Evolutionary conservation across 2,888 invertebrate species (phyloP).

Genomic region (Lasioglossum malachurum): DNA sequence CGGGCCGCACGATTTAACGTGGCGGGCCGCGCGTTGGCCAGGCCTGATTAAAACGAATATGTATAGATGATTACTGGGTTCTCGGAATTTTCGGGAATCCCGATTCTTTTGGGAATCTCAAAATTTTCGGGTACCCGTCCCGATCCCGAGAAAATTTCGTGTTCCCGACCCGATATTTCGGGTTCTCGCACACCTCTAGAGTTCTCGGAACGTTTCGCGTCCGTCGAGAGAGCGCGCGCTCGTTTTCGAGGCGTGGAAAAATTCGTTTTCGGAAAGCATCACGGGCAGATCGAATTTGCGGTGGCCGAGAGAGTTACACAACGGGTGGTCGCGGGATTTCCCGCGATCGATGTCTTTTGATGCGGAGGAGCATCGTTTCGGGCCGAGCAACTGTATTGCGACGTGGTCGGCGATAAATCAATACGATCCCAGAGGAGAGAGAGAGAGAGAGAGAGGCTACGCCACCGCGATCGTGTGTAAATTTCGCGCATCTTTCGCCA

Average conservation of each 20-base stretch:
- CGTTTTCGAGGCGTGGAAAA: background rate
- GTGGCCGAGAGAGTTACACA: background rate
- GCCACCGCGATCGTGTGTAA: constrained; percentile 49
- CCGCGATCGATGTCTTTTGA: constrained; percentile 42
- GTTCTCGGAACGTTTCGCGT: background rate
- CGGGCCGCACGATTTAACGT: too few relatives aligned
- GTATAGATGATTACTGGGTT: too few relatives aligned
- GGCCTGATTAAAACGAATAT: too few relatives aligned
- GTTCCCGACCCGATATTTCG: too few relatives aligned
- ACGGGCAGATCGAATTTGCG: background rate
- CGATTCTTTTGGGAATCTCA: too few relatives aligned
- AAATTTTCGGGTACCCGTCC: too few relatives aligned
- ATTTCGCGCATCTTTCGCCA: constrained; percentile 47
- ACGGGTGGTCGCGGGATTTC: constrained; percentile 2
- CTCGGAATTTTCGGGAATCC: too few relatives aligned
- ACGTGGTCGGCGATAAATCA: constrained; percentile 60
- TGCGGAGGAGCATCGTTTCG: constrained; percentile 28
- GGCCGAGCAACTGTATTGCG: constrained; percentile 39
- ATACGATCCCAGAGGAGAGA: constrained; percentile 55
- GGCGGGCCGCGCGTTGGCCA: too few relatives aligned
- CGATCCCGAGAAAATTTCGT: too few relatives aligned
- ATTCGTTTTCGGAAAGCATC: background rate
- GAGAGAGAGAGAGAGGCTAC: constrained; percentile 27
- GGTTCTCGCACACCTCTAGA: too few relatives aligned
- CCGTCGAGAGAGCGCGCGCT: too few relatives aligned